Evolutionary conservation across 2,113 vertebrate species (phyloP).

Genomic region (Thryonomys swinderianus): DNA sequence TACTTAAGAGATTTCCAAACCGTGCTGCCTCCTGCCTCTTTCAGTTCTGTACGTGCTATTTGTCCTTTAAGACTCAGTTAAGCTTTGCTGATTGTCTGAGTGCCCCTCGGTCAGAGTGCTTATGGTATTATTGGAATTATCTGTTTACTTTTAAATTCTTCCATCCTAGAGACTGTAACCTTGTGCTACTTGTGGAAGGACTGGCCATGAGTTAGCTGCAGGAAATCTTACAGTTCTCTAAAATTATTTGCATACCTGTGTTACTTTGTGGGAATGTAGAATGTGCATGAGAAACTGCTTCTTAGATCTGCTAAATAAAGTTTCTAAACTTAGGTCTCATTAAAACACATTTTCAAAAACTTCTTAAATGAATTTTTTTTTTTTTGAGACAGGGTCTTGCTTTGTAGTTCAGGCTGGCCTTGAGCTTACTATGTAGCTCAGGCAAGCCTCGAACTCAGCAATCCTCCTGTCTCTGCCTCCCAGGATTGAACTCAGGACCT

Average conservation of each 20-base stretch:
- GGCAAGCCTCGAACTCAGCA: no score
- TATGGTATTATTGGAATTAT: slow-evolving; percentile 16
- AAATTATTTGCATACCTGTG: neutral
- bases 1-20: slow-evolving; percentile 50
- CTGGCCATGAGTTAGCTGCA: neutral
- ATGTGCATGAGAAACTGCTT: neutral
- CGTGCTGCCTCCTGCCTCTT: slow-evolving; percentile 39
- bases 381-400: no score
- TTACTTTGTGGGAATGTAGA: slow-evolving; percentile 8
- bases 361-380: slow-evolving; percentile 8
- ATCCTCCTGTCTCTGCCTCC: no score
- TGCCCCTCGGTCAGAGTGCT: neutral
- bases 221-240: neutral
- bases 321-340: neutral
- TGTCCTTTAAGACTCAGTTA: slow-evolving; percentile 4
- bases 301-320: neutral
- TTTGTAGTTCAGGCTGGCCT: no score
- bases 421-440: no score
- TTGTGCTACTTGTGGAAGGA: neutral
- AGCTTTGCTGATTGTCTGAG: slow-evolving; percentile 9
- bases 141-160: neutral
- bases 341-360: neutral
- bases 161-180: neutral
- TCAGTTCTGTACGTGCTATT: slow-evolving; percentile 7
- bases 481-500: no score